A percentile compares a stretch with the other conserved stretches of the same genome.
These are phyloP conservation scores for Pogonocherus hispidulus DNA, from an alignment of 2,888 invertebrate species.

Conservation along the genomic window DNA sequence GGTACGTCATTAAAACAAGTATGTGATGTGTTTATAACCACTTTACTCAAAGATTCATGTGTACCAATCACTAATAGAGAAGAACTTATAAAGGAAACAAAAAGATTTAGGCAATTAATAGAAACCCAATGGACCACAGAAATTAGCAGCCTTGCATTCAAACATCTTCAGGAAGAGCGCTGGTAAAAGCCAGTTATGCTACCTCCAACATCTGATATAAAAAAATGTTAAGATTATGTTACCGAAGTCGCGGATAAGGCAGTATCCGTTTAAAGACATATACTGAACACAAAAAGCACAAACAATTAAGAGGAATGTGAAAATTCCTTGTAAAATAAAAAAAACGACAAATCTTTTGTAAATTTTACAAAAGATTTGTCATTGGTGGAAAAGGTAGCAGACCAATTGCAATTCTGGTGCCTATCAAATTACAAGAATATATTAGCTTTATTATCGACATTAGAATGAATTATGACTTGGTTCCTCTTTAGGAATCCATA, in stretches of 20 bases:
- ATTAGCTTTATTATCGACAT: too few species aligned
- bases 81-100: constrained; percentile 18
- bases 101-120: constrained; percentile 30
- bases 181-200: constrained; percentile 3
- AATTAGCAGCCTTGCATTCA: constrained; percentile 35
- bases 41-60: constrained; percentile 32
- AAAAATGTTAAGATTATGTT: not conserved
- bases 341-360: too few species aligned
- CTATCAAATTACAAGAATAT: too few species aligned
- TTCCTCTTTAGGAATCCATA: too few species aligned
- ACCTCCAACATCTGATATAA: not conserved
- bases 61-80: not conserved
- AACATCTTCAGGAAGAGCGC: constrained; percentile 1
- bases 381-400: too few species aligned
- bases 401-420: too few species aligned
- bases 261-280: not conserved
- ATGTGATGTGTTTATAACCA: constrained; percentile 27
- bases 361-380: too few species aligned
- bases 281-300: not conserved
- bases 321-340: too few species aligned
- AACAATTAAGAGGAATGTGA: too few species aligned
- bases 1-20: constrained; percentile 31
- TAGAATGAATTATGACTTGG: too few species aligned
- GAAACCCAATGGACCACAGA: constrained; percentile 34
- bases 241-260: not conserved